Percentiles rank a stretch among this genome's conserved stretches.
Conservation (phyloP, 1,140 invertebrate genomes). For the Luehdorfia chinensis region DNA sequence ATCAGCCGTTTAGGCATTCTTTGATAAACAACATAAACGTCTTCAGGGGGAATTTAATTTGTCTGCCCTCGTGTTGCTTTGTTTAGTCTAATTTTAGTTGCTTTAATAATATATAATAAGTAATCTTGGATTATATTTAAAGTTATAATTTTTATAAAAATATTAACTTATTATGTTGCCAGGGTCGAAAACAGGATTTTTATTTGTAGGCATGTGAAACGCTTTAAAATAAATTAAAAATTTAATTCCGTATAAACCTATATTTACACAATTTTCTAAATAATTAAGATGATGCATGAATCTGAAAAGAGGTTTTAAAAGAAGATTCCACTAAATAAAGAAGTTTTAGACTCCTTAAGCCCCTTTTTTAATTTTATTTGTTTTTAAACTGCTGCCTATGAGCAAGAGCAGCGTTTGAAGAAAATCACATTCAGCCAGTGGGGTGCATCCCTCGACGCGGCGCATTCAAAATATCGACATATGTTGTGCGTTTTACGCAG, state of each 20-base stretch:
- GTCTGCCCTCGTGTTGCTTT: conserved; percentile 36
- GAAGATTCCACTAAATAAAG: no score
- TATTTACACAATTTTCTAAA: no score
- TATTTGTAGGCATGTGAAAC: no score
- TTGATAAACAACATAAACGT: conserved; percentile 51
- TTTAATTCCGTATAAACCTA: no score
- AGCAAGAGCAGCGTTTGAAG: conserved; percentile 6
- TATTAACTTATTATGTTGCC: no score
- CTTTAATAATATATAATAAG: no score
- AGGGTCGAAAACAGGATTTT: no score
- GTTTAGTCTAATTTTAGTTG: conserved; percentile 3
- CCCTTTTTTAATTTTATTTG: conserved; percentile 11
- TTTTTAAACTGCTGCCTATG: conserved; percentile 15
- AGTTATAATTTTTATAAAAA: no score
- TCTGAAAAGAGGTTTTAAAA: no score
- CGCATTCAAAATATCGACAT: conserved; percentile 35
- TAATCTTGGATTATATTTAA: no score
- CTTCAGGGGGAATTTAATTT: conserved; percentile 54
- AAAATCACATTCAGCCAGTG: conserved; percentile 27
- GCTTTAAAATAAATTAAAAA: no score
- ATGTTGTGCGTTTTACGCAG: conserved; percentile 51
- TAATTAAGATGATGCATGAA: no score
- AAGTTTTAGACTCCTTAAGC: not conserved
- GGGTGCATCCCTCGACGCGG: conserved; percentile 33
- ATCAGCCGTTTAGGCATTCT: conserved; percentile 53